Conservation (phyloP, 2,797 vertebrate genomes). For the Fundulus diaphanus region DNA sequence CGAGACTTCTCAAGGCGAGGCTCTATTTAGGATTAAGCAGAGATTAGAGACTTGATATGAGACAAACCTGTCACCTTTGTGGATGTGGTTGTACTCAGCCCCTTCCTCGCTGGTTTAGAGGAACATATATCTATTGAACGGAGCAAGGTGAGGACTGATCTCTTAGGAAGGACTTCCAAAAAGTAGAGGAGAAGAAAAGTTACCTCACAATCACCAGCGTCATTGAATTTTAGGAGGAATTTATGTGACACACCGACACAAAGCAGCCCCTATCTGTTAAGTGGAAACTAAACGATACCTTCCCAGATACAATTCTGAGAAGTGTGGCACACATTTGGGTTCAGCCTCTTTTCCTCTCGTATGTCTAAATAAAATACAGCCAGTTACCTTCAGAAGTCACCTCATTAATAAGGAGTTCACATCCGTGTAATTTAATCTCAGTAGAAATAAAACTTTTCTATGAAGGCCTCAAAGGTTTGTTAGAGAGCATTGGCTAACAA, state of each 20-base stretch:
- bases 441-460: too few relatives aligned
- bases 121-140: background rate
- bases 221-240: background rate
- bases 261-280: background rate
- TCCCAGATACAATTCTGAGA: background rate
- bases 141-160: background rate
- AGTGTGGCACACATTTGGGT: background rate
- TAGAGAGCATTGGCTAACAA: too few relatives aligned
- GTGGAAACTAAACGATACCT: background rate
- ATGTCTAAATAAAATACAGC: too few relatives aligned
- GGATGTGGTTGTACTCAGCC: constrained; percentile 21
- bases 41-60: constrained; percentile 62
- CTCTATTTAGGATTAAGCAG: constrained; percentile 56
- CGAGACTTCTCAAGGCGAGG: constrained; percentile 43
- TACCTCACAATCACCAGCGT: background rate
- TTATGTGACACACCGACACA: background rate
- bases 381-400: too few relatives aligned
- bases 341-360: background rate
- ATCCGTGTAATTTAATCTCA: too few relatives aligned
- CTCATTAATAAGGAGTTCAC: too few relatives aligned
- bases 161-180: too few relatives aligned
- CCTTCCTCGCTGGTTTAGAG: background rate
- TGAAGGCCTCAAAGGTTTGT: too few relatives aligned
- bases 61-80: constrained; percentile 24
- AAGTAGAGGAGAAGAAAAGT: background rate